Evolutionary conservation across 2,888 invertebrate genomes (phyloP).

Genomic region (Corythucha ciliata): DNA sequence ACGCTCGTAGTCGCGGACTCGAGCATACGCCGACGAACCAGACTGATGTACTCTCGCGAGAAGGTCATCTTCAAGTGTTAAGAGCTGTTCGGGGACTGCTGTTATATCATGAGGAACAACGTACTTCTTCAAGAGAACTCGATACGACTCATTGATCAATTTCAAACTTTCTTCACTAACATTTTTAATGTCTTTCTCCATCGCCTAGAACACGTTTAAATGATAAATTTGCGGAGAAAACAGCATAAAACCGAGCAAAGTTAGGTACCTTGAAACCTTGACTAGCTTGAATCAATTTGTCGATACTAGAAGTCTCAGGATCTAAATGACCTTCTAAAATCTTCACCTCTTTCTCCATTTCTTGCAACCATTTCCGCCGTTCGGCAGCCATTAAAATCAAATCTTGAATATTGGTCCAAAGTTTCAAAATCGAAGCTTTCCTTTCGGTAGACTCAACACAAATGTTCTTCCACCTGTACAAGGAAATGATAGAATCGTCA

Average conservation of each 20-base stretch:
- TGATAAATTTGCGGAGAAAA: background rate
- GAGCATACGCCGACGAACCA: background rate
- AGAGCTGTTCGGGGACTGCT: constrained; percentile 14
- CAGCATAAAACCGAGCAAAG: background rate
- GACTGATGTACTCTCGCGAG: constrained; percentile 6
- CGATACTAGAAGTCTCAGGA: constrained; percentile 12
- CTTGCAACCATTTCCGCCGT: constrained; percentile 14
- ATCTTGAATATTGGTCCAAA: constrained; percentile 43
- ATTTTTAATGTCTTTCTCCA: constrained; percentile 18
- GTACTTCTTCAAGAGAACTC: constrained; percentile 16
- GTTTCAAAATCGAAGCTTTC: constrained; percentile 54
- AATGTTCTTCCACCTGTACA: constrained; percentile 59
- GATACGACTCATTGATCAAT: constrained; percentile 16
- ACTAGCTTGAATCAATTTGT: constrained; percentile 13
- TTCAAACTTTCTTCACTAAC: constrained; percentile 15
- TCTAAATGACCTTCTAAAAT: constrained; percentile 21
- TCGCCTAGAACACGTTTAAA: constrained; percentile 5
- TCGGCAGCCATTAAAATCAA: constrained; percentile 21
- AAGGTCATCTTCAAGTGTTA: constrained; percentile 12
- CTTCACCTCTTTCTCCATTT: constrained; percentile 17
- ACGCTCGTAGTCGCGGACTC: constrained; percentile 20
- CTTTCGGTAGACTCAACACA: constrained; percentile 63
- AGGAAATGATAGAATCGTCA: background rate
- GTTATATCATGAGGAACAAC: constrained; percentile 17
- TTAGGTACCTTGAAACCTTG: constrained; percentile 9